Base-by-base conservation (phyloP, 2,888 invertebrate genomes). In the Agriotes lineatus region DNA sequence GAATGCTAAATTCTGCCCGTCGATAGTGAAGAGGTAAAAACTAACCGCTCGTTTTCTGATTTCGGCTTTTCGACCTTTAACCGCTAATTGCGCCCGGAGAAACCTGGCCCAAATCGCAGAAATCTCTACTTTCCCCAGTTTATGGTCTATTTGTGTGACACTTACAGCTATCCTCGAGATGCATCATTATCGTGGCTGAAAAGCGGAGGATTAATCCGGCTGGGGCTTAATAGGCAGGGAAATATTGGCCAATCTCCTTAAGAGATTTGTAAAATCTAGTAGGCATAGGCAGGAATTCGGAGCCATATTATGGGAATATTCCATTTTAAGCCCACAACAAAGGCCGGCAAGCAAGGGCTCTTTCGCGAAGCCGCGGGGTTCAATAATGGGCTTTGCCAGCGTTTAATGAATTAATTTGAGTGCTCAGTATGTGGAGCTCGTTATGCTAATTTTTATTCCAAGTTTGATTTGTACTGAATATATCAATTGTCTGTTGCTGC, bases 1-100 rank as follows among this genome's bases (percentile, higher is more conserved):
- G 48, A 48, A 48, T 48, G 22, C 22, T 48, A 48, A 48, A 48
- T 48, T 48, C 12, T 48, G 22, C 22, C 48, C 22, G 48, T 48
- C 48, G 22, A 20, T 16, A 20, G 16, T 45, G 20, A 45, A 12
- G 5, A 48, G 22, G 16, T 16, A 45, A 9, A 2, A 45, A 45
- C 10, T 10, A 45, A 45, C 9, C 44, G 22, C 22, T 5, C 48
- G 14, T 18, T 9, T 22, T 19, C 18, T 44, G 18, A 44, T 44
- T 44, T 18, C 19, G 10, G 19, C 9, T 5, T 25, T n/a, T n/a
- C n/a, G 50, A 50, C 50, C 50, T 50, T 50, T 50, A 30, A 16
- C 50, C 50, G 10, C n/a, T 48, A 50, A 50, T 50, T 25, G 12
- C 25, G 4, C 9, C 7, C 19, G 2, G 10, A 30, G 25, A 25